Conservation (phyloP, 2,113 vertebrate species). For the Mellivora capensis region DNA sequence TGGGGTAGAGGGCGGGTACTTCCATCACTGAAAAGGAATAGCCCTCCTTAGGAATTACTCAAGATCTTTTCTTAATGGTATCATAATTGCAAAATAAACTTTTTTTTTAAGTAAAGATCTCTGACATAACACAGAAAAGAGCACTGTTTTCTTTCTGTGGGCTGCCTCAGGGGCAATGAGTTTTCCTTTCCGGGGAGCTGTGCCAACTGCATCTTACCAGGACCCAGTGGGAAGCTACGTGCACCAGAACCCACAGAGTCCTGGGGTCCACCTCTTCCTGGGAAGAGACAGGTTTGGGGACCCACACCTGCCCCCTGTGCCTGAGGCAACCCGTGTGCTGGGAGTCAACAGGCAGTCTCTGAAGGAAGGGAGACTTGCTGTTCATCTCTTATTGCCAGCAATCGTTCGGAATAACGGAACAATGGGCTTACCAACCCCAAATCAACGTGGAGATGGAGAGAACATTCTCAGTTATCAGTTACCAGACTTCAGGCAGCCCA, state of each 20-base stretch:
- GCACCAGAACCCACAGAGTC: not conserved
- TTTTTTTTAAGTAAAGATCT: not conserved
- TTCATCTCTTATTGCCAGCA: constrained; percentile 39
- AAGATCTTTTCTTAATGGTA: not conserved
- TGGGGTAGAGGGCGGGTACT: not conserved
- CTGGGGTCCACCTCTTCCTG: not conserved
- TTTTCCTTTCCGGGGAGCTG: not conserved
- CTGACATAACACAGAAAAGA: not conserved
- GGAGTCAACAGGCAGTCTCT: constrained; percentile 14
- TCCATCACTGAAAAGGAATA: not conserved
- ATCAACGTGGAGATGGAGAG: not conserved
- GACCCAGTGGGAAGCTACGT: not conserved
- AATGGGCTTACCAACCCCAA: not conserved
- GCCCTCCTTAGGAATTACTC: not conserved
- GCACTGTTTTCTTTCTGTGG: not conserved
- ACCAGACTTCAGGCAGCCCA: not conserved
- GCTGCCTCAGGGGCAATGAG: not conserved
- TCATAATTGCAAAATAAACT: not conserved
- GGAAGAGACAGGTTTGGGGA: constrained; percentile 29
- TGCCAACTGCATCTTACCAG: not conserved
- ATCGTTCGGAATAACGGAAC: not conserved
- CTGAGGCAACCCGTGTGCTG: not conserved
- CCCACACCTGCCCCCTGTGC: not conserved
- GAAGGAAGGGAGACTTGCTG: not conserved
- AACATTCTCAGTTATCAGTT: not conserved